phyloP scores from a whole-genome alignment of 2,888 invertebrate species.

The Drosophila tanythrix region DNA sequence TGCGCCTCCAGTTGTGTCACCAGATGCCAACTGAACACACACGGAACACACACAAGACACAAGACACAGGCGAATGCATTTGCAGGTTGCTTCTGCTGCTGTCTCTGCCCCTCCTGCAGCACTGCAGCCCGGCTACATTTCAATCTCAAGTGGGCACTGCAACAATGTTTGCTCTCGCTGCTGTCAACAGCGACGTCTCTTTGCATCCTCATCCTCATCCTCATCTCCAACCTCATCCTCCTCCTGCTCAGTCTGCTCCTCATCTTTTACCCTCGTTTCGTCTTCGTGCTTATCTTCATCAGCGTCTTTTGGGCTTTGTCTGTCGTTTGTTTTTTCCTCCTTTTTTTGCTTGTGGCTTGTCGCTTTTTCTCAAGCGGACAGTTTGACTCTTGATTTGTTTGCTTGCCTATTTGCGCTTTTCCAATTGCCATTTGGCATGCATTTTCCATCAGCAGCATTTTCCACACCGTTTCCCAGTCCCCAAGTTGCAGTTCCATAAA shows the following conservation, averaged over 20 bases:
- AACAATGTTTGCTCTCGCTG: constrained; percentile 58
- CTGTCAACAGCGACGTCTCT: constrained; percentile 53
- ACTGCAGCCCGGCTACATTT: constrained; percentile 40
- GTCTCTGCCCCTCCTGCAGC: background rate
- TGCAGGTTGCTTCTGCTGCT: constrained; percentile 34
- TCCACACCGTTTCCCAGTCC: constrained; percentile 46
- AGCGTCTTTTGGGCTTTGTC: constrained; percentile 19
- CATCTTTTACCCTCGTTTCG: constrained; percentile 11
- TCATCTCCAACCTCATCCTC: constrained; percentile 4
- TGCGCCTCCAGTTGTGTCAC: constrained; percentile 38
- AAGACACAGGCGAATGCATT: constrained; percentile 13
- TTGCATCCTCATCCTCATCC: constrained; percentile 30
- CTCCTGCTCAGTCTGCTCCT: background rate
- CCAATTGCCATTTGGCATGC: constrained; percentile 57
- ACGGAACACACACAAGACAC: constrained; percentile 5
- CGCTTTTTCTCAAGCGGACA: constrained; percentile 24
- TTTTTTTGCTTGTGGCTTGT: constrained; percentile 29
- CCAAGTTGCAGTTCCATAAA: constrained; percentile 14
- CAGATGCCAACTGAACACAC: constrained; percentile 39
- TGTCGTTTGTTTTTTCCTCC: constrained; percentile 19
- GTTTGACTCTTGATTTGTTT: constrained; percentile 54
- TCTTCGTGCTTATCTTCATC: constrained; percentile 18
- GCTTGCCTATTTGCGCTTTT: constrained; percentile 59
- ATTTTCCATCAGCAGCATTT: constrained; percentile 58
- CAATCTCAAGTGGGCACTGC: constrained; percentile 57